Conservation (phyloP, 2,113 vertebrate species). For the Lophotis ruficrista region DNA sequence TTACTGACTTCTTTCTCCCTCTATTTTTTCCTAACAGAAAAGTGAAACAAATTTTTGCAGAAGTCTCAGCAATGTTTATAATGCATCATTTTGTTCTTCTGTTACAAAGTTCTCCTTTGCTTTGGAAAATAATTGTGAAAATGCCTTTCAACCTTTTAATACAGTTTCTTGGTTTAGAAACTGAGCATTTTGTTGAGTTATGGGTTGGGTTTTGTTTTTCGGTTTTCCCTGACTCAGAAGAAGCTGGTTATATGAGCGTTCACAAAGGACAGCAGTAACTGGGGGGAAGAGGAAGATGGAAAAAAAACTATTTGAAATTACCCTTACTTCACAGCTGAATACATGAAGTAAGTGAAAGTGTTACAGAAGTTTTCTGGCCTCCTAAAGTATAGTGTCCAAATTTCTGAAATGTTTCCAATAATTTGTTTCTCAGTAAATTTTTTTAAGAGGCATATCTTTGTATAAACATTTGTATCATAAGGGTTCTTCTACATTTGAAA, state of each 20-base stretch:
- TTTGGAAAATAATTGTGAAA: not conserved
- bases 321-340: not conserved
- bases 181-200: not conserved
- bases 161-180: not conserved
- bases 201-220: not conserved
- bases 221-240: not conserved
- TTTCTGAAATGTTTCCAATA: not conserved
- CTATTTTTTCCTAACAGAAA: not conserved
- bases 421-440: not conserved
- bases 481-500: not conserved
- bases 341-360: not conserved
- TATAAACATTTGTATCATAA: not conserved
- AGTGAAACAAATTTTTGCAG: not conserved
- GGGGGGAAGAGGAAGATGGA: not conserved
- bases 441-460: not conserved
- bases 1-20: not conserved
- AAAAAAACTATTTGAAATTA: not conserved
- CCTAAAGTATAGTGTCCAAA: not conserved
- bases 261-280: not conserved
- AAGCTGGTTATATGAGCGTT: not conserved
- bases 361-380: not conserved
- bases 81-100: not conserved
- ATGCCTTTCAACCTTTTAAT: not conserved
- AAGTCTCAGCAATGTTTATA: not conserved
- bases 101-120: not conserved